Evolutionary conservation across 1,140 invertebrate genomes (phyloP).

Genomic region (Samia ricini): DNA sequence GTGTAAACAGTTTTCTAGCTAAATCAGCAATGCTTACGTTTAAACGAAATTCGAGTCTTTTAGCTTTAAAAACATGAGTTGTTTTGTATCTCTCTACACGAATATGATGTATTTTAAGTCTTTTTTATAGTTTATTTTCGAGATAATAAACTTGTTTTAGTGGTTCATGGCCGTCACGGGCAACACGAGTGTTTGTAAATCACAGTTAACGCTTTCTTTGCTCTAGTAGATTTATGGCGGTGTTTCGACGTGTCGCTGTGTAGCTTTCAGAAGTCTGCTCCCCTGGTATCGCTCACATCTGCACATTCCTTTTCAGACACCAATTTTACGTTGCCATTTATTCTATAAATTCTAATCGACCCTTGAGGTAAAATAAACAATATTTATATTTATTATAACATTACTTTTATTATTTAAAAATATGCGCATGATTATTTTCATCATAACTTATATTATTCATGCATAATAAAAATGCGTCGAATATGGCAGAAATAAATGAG

Average conservation of each 20-base stretch:
- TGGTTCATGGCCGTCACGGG: constrained; percentile 25
- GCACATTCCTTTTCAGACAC: background rate
- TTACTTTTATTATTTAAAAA: constrained; percentile 31
- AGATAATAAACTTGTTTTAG: constrained; percentile 5
- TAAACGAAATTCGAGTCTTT: constrained; percentile 17
- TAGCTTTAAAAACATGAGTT: background rate
- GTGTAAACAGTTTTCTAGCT: constrained; percentile 40
- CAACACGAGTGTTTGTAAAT: constrained; percentile 48
- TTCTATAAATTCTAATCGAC: constrained; percentile 28
- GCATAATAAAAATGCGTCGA: constrained; percentile 44
- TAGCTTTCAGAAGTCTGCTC: constrained; percentile 41
- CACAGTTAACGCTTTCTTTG: constrained; percentile 58
- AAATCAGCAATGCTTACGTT: constrained; percentile 31
- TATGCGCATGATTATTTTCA: constrained; percentile 30
- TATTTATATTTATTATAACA: constrained; percentile 27
- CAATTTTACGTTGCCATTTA: constrained; percentile 19
- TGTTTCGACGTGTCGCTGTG: constrained; percentile 31
- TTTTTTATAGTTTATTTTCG: constrained; percentile 9
- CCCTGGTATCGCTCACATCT: constrained; percentile 26
- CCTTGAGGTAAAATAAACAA: constrained; percentile 27
- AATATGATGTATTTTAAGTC: background rate
- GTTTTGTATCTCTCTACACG: background rate
- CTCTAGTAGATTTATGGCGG: constrained; percentile 49
- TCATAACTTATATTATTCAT: constrained; percentile 42
- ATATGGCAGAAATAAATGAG: constrained; percentile 58